phyloP scores from a whole-genome alignment of 1,140 invertebrate species.

The Papilio polytes region DNA sequence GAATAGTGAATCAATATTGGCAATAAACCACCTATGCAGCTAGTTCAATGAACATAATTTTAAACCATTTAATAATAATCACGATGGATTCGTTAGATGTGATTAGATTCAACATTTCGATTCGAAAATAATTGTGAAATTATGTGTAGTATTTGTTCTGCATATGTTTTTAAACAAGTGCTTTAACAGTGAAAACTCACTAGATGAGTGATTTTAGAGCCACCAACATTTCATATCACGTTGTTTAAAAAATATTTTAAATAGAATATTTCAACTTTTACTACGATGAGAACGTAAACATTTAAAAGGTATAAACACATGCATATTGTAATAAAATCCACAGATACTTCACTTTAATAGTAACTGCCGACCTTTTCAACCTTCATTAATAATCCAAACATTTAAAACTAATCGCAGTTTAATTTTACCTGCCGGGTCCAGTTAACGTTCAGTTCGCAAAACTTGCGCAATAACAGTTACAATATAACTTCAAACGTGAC shows the following conservation, averaged over 20 bases:
- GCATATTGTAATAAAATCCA: slow-evolving; percentile 13
- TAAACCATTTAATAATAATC: neutral
- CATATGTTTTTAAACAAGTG: no score
- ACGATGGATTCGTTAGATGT: neutral
- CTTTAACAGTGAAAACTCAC: no score
- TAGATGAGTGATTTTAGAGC: neutral
- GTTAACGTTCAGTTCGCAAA: slow-evolving; percentile 21
- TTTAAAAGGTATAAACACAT: neutral
- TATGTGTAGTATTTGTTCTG: no score
- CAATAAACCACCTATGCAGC: neutral
- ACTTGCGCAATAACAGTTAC: slow-evolving; percentile 37
- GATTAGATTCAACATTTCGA: no score
- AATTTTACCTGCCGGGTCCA: slow-evolving; percentile 38
- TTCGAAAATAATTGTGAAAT: no score
- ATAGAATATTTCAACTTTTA: neutral
- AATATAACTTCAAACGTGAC: slow-evolving; percentile 36
- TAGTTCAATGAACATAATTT: neutral
- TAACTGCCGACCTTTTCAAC: slow-evolving; percentile 18
- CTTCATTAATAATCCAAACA: slow-evolving; percentile 39
- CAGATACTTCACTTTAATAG: slow-evolving; percentile 26
- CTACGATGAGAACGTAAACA: no score
- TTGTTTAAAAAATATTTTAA: no score
- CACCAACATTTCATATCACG: neutral
- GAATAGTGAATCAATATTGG: neutral
- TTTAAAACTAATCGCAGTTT: slow-evolving; percentile 39